Evolutionary conservation across 2,888 invertebrate species (phyloP).

Genomic region (Eretmocerus hayati): DNA sequence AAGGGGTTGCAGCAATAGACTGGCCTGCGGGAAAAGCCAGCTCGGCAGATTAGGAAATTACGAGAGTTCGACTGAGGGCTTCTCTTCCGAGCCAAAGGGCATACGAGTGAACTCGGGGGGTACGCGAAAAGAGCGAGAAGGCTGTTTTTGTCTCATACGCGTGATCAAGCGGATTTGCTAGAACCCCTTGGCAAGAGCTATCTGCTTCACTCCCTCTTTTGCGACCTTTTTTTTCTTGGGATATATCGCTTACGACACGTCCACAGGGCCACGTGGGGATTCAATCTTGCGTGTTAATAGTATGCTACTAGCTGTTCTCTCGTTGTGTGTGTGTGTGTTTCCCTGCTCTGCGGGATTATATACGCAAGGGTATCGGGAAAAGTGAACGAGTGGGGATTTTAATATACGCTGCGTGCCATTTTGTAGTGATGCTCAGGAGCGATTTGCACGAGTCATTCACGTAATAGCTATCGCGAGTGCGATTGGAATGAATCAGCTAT

Average conservation of each 20-base stretch:
- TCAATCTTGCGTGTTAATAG: conserved; percentile 18
- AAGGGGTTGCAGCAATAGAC: conserved; percentile 12
- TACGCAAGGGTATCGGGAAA: no score
- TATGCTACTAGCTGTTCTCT: no score
- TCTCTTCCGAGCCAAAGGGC: no score
- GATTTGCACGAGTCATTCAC: no score
- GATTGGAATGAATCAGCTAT: no score
- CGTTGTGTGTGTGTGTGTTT: no score
- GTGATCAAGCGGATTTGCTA: conserved; percentile 9
- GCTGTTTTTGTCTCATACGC: conserved; percentile 12
- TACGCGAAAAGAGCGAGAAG: not conserved
- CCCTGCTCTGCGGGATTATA: no score
- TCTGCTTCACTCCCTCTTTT: not conserved
- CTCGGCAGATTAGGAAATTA: conserved; percentile 22
- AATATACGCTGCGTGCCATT: no score
- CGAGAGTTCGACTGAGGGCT: conserved; percentile 18
- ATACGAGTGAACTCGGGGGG: not conserved
- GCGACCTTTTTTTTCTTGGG: conserved; percentile 6
- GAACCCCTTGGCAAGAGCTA: not conserved
- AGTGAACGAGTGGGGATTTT: no score
- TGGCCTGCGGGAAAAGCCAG: no score
- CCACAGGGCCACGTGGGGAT: conserved; percentile 9
- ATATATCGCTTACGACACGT: conserved; percentile 15
- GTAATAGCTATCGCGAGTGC: no score
- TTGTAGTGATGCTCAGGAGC: no score